Percentiles rank a stretch among this genome's conserved stretches.
These are phyloP conservation scores for Fringilla coelebs DNA, from an alignment of 2,797 vertebrate genomes.

Conservation along the genomic window DNA sequence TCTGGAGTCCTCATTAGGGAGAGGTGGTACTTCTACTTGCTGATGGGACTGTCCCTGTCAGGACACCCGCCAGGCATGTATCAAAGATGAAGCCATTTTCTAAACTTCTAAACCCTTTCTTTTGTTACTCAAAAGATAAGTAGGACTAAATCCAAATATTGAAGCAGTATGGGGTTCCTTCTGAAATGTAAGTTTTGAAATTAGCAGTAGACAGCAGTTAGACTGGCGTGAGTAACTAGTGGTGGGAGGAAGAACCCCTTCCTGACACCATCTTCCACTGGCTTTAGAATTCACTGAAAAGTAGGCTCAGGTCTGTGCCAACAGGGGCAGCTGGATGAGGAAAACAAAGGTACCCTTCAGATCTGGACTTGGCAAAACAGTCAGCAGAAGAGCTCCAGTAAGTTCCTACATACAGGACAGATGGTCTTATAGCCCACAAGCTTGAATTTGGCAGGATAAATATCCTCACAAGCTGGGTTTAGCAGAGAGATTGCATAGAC, in stretches of 20 bases:
- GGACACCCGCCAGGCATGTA: not conserved
- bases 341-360: not conserved
- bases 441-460: not conserved
- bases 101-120: not conserved
- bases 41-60: not conserved
- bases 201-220: not conserved
- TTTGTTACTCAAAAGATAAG: not conserved
- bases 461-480: not conserved
- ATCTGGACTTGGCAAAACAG: not conserved
- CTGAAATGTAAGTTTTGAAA: not conserved
- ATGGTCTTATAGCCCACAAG: not conserved
- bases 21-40: not conserved
- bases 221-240: not conserved
- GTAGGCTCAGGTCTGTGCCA: not conserved
- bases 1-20: not conserved
- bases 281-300: not conserved
- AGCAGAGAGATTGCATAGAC: not conserved
- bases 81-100: not conserved
- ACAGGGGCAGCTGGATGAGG: not conserved
- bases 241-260: not conserved
- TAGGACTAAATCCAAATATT: not conserved
- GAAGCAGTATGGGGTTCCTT: not conserved
- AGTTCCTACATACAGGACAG: not conserved
- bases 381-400: not conserved
- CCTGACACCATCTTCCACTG: not conserved